phyloP scores from a whole-genome alignment of 2,113 vertebrate genomes.

The Oreochromis aureus region DNA sequence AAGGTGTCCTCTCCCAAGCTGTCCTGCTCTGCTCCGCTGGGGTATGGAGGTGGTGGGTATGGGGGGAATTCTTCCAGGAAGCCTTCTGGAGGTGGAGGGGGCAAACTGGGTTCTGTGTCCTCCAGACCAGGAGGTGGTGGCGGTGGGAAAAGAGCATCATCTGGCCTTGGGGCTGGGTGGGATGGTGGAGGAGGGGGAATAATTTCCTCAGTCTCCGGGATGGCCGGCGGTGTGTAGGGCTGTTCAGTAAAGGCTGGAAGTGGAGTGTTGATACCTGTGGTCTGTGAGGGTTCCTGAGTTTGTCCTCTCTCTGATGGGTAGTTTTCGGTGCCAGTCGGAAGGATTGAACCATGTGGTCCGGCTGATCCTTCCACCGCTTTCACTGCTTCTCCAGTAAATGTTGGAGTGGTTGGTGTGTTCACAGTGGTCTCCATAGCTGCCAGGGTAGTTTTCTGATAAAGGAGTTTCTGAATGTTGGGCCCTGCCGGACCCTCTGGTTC shows the following conservation, averaged over 20 bases:
- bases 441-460: slow-evolving; percentile 94
- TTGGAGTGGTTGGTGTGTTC: slow-evolving; percentile 66
- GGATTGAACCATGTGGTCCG: slow-evolving; percentile 50
- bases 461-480: slow-evolving; percentile 94
- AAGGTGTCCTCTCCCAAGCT: slow-evolving; percentile 80
- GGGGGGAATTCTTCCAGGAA: slow-evolving; percentile 94
- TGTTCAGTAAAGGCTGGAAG: slow-evolving; percentile 49
- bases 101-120: slow-evolving; percentile 58
- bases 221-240: slow-evolving; percentile 14
- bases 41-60: slow-evolving; percentile 92
- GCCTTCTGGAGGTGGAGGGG: slow-evolving; percentile 75
- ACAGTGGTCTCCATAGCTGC: slow-evolving; percentile 92
- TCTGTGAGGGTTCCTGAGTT: not conserved
- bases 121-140: slow-evolving; percentile 7
- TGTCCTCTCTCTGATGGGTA: slow-evolving; percentile 7
- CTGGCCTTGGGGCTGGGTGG: slow-evolving; percentile 72
- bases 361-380: slow-evolving; percentile 64
- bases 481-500: slow-evolving; percentile 93
- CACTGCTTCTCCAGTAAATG: slow-evolving; percentile 69
- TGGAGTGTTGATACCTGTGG: not conserved
- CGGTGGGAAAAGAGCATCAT: slow-evolving; percentile 43
- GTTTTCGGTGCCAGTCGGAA: not conserved
- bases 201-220: slow-evolving; percentile 48
- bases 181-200: slow-evolving; percentile 62
- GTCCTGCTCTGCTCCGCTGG: slow-evolving; percentile 86